Conservation (phyloP, 2,113 vertebrate genomes). For the Chaetura pelagica region DNA sequence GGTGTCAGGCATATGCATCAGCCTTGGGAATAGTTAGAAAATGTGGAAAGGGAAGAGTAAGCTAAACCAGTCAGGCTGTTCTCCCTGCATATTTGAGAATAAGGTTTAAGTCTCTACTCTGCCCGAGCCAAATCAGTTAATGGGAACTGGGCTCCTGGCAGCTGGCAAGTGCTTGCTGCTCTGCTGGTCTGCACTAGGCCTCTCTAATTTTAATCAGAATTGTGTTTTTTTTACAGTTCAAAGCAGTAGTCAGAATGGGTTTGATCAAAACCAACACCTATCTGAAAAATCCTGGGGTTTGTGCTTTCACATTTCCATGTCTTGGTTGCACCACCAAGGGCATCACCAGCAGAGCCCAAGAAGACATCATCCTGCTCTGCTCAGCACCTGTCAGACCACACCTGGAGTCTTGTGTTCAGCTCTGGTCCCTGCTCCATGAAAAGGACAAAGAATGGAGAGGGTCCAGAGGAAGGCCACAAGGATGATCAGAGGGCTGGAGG, state of each 20-base stretch:
- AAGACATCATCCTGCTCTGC: no score
- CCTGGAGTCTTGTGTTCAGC: no score
- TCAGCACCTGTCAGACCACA: no score
- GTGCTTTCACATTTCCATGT: neutral
- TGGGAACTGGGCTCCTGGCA: neutral
- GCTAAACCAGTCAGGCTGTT: neutral
- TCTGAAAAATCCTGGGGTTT: neutral
- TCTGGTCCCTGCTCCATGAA: no score
- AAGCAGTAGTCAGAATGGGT: neutral
- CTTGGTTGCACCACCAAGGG: no score
- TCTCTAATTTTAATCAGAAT: neutral
- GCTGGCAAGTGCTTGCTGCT: neutral
- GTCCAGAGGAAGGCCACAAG: no score
- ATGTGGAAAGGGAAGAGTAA: neutral
- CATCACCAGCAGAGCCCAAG: no score
- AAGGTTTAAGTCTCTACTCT: neutral
- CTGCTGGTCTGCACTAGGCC: neutral
- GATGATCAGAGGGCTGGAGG: no score
- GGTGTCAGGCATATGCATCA: neutral
- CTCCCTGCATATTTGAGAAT: neutral
- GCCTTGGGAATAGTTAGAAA: neutral
- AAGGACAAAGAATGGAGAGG: no score
- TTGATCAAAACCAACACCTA: neutral
- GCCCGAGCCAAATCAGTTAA: accelerated
- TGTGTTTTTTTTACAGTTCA: neutral